A percentile compares a stretch with the other conserved stretches of the same genome.
Evolutionary conservation across 2,113 vertebrate genomes (phyloP).

Genomic region (Chaetops frenatus): DNA sequence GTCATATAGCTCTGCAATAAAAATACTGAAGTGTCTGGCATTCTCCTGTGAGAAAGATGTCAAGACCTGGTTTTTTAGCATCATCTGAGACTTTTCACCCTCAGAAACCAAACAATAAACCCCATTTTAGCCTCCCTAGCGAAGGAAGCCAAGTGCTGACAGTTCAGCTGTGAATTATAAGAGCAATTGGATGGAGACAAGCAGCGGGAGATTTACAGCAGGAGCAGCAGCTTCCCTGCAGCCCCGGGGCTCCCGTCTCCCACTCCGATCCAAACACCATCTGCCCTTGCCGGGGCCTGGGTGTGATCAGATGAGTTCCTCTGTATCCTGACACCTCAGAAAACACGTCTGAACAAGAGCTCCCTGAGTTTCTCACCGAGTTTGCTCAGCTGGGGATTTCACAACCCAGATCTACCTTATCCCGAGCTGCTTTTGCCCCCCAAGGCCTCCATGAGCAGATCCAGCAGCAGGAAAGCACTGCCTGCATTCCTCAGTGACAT

Average conservation of each 20-base stretch:
- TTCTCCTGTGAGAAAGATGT: neutral
- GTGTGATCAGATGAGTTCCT: neutral
- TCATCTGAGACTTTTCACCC: neutral
- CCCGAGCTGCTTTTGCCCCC: neutral
- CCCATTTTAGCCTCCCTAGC: neutral
- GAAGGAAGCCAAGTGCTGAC: neutral
- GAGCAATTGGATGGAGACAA: neutral
- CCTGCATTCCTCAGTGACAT: accelerated
- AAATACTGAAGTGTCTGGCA: neutral
- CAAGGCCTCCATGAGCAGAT: neutral
- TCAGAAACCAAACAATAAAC: neutral
- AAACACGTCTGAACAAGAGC: neutral
- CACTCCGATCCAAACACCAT: neutral
- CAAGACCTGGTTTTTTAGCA: neutral
- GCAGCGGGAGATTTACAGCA: neutral
- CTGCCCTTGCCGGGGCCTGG: neutral
- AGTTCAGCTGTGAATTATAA: neutral
- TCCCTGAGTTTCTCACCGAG: neutral
- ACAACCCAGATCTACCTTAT: neutral
- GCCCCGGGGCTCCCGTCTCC: neutral
- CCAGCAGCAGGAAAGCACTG: neutral
- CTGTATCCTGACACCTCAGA: neutral
- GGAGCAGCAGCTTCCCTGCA: neutral
- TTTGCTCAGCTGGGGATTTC: neutral
- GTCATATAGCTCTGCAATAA: neutral